Evolutionary conservation across 2,888 invertebrate species (phyloP).

Genomic region (Enchytraeus crypticus): DNA sequence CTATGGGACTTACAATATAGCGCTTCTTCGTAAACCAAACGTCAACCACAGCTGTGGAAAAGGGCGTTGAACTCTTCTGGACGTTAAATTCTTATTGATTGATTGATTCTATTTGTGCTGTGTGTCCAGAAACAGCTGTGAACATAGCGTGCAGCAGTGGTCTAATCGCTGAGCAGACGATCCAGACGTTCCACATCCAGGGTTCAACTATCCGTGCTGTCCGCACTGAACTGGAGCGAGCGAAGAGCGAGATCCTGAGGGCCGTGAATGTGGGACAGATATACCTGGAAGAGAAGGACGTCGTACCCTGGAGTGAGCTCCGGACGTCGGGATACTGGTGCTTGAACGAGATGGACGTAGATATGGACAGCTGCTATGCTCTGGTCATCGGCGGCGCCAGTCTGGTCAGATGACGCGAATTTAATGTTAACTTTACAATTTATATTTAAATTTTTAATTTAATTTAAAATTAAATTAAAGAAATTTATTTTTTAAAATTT

Average conservation of each 20-base stretch:
- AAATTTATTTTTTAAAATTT: no score
- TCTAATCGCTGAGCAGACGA: conserved; percentile 60
- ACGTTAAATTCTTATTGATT: neutral
- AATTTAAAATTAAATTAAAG: no score
- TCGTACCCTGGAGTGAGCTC: neutral
- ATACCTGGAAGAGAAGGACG: neutral
- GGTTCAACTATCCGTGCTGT: conserved; percentile 18
- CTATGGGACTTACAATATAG: no score
- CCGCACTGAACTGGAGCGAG: conserved; percentile 45
- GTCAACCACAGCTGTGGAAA: no score
- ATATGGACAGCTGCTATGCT: conserved; percentile 59
- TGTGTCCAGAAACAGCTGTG: conserved; percentile 97
- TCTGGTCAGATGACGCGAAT: conserved; percentile 57
- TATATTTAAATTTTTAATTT: no score
- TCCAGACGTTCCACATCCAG: conserved; percentile 21
- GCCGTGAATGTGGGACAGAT: neutral
- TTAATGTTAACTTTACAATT: no score
- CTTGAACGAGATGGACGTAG: neutral
- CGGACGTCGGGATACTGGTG: neutral
- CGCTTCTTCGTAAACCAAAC: no score
- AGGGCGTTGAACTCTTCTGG: no score
- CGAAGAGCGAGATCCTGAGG: neutral
- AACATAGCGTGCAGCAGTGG: conserved; percentile 98
- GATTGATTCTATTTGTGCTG: neutral
- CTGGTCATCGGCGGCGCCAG: conserved; percentile 96